A percentile compares a stretch with the other conserved stretches of the same genome.
phyloP scores from a whole-genome alignment of 2,113 vertebrate genomes.

The Spea multiplicata region DNA sequence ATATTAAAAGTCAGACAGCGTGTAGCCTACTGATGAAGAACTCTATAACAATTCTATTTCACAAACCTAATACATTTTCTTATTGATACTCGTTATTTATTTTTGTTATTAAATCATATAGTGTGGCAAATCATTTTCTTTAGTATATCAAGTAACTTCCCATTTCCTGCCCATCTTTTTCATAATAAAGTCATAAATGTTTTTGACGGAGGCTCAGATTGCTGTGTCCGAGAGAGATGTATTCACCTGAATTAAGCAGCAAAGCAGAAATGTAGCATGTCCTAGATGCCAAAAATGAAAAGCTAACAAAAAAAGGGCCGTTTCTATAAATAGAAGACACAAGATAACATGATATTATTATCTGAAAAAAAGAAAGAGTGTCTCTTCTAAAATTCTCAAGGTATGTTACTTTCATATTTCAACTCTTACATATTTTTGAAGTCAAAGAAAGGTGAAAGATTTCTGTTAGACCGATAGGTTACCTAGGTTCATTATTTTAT shows the following conservation, averaged over 20 bases:
- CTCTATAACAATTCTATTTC: slow-evolving; percentile 31
- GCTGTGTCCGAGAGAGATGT: slow-evolving; percentile 16
- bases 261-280: not conserved
- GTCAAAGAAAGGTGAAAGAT: too few relatives aligned
- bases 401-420: too few relatives aligned
- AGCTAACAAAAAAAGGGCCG: not conserved
- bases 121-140: slow-evolving; percentile 32
- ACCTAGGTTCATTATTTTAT: too few relatives aligned
- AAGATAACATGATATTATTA: not conserved
- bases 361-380: too few relatives aligned
- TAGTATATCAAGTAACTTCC: slow-evolving; percentile 26
- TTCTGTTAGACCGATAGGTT: too few relatives aligned
- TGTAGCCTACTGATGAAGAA: not conserved
- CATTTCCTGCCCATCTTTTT: not conserved
- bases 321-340: not conserved
- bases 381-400: too few relatives aligned
- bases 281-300: not conserved
- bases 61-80: slow-evolving; percentile 13
- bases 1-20: not conserved
- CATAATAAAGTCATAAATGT: slow-evolving; percentile 25
- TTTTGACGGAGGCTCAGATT: slow-evolving; percentile 24
- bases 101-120: slow-evolving; percentile 13
- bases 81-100: slow-evolving; percentile 16
- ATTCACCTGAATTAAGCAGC: slow-evolving; percentile 16
- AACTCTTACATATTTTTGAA: too few relatives aligned